Evolutionary conservation across 2,888 invertebrate genomes (phyloP), one percentile per base, ranked within the genome.

Genomic region (Gymnosoma rotundatum): DNA sequence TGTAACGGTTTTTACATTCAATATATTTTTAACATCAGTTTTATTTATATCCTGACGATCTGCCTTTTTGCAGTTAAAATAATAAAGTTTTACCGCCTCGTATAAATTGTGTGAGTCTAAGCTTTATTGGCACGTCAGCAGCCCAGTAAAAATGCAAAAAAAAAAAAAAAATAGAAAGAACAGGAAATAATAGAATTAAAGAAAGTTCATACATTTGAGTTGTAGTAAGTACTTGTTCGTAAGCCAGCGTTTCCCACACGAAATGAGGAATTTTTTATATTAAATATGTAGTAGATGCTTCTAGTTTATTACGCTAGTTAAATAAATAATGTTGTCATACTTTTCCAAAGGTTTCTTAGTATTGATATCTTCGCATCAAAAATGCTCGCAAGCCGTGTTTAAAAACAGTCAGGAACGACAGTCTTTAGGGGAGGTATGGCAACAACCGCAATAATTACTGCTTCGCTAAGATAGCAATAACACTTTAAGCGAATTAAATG

Each of bases 31-130:
- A 32, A 60, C 32, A 64, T 76, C 25, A 36, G 74, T 64, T 80
- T 84, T 84, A 84, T 84, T 84, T 84, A 84, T 78, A 67, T 84
- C 58, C 73, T 73, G 67, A 80, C 76, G 83, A 84, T 84, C 83
- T 78, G 80, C 83, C 83, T 80, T 84, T 84, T 80, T 80, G 76
- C 83, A 80, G 83, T 84, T 84, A 80, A 84, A 80, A 80, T 84
- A 84, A 84, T 80, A 80, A 80, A 76, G 52, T 69, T 84, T 84
- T 80, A 83, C 83, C 80, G 80, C 83, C 83, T 83, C 80, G 63
- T 69, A 80, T 84, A 84, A 76, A 80, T 78, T 80, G 72, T 69
- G 72, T 69, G 63, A 84, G 76, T 63, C 56, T 76, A 50, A 78
- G 76, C 67, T 73, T 67, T 84, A 84, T 80, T 83, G 80, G 80